These are phyloP conservation scores for Tragelaphus eurycerus DNA, from an alignment of 2,797 vertebrate species.

Conservation along the genomic window DNA sequence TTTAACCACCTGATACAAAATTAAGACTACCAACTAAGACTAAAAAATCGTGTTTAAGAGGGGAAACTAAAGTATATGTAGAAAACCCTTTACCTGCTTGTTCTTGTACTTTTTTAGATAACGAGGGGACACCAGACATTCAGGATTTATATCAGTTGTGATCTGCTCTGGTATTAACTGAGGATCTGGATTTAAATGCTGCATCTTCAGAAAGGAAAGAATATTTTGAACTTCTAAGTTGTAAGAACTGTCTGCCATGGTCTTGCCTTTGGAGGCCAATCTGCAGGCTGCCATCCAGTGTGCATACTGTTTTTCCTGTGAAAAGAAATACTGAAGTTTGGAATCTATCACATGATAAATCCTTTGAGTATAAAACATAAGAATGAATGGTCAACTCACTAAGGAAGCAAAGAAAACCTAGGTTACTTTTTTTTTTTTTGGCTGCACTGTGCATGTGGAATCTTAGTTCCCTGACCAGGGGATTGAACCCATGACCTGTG, in stretches of 20 bases:
- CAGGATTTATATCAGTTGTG: constrained; percentile 95
- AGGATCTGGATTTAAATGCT: constrained; percentile 97
- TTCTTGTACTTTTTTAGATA: constrained; percentile 99
- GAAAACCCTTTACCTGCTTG: constrained; percentile 91
- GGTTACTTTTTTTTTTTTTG: background rate
- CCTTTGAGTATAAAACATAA: background rate
- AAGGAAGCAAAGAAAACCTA: background rate
- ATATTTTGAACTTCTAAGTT: constrained; percentile 98
- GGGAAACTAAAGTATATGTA: background rate
- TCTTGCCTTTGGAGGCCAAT: constrained; percentile 98
- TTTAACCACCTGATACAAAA: background rate
- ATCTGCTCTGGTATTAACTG: constrained; percentile 95
- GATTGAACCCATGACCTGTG: background rate
- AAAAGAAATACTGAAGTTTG: background rate
- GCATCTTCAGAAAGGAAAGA: constrained; percentile 99
- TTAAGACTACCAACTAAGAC: background rate
- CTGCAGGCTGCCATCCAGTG: constrained; percentile 99
- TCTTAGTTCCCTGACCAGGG: background rate
- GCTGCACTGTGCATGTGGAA: background rate
- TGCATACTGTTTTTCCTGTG: constrained; percentile 97
- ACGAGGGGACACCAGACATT: constrained; percentile 97
- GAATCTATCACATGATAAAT: background rate
- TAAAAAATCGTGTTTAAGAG: background rate
- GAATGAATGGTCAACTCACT: background rate
- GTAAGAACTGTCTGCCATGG: constrained; percentile 99